Conservation (phyloP, 2,113 vertebrate species). For the Sinocyclocheilus maitianheensis region DNA sequence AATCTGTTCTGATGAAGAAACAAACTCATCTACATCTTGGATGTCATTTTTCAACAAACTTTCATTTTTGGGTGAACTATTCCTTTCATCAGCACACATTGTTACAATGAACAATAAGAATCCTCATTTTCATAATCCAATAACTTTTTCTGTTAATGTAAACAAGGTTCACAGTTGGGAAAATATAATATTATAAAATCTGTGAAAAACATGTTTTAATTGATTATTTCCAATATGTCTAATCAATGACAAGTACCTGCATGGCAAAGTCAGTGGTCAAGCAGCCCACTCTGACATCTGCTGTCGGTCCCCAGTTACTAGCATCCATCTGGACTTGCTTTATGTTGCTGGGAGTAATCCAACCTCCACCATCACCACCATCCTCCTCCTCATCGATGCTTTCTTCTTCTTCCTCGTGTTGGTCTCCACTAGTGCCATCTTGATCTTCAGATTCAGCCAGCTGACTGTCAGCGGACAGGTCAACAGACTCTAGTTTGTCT, state of each 20-base stretch:
- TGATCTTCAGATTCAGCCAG: conserved; percentile 24
- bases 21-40: no score
- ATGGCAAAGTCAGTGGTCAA: conserved; percentile 95
- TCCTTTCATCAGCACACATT: no score
- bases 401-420: conserved; percentile 52
- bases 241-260: conserved; percentile 78
- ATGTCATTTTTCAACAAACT: no score
- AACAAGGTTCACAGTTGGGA: not conserved
- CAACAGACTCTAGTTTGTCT: conserved; percentile 33
- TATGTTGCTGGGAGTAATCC: conserved; percentile 95
- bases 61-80: no score
- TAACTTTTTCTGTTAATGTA: not conserved
- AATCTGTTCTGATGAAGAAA: no score
- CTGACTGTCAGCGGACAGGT: conserved; percentile 35
- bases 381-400: conserved; percentile 55
- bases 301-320: conserved; percentile 66
- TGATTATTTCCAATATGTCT: not conserved
- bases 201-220: not conserved
- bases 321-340: conserved; percentile 81
- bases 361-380: conserved; percentile 73
- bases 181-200: not conserved
- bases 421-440: conserved; percentile 56
- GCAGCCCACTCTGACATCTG: conserved; percentile 83
- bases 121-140: no score
- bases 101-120: no score